phyloP scores from a whole-genome alignment of 2,888 invertebrate species.

The Heterodera filipjevi region DNA sequence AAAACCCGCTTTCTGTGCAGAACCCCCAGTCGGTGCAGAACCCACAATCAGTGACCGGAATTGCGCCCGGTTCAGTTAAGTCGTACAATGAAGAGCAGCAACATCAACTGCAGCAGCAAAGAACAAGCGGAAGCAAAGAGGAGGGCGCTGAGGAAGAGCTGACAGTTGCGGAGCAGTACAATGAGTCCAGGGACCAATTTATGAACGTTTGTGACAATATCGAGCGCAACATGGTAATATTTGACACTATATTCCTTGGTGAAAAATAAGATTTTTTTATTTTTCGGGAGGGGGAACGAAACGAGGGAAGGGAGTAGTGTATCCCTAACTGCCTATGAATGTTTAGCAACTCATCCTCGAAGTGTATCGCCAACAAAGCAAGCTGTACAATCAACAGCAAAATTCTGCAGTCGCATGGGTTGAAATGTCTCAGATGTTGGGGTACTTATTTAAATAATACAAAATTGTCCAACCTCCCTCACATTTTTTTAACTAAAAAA shows the following conservation, averaged over 20 bases:
- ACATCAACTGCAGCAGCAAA: neutral
- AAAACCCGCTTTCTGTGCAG: conserved; percentile 21
- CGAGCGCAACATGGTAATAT: conserved; percentile 18
- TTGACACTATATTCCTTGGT: neutral
- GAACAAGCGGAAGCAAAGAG: neutral
- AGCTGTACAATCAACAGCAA: neutral
- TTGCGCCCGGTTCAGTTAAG: conserved; percentile 22
- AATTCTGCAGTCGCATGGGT: conserved; percentile 11
- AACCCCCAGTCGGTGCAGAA: conserved; percentile 22
- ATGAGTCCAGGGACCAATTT: conserved; percentile 13
- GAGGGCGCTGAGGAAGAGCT: neutral
- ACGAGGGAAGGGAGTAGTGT: too few species aligned
- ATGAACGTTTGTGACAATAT: conserved; percentile 29
- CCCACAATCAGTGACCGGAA: conserved; percentile 14
- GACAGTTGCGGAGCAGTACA: conserved; percentile 22
- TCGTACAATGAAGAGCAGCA: neutral
- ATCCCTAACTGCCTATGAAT: too few species aligned
- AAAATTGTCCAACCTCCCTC: too few species aligned
- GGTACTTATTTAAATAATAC: neutral
- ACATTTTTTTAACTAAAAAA: too few species aligned
- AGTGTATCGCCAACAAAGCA: conserved; percentile 23
- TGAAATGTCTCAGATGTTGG: neutral
- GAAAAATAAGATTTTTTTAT: too few species aligned
- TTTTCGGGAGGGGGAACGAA: too few species aligned
- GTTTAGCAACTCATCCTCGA: conserved; percentile 17